These are phyloP conservation scores for Columbina picui DNA, from an alignment of 2,113 vertebrate species.

Conservation along the genomic window DNA sequence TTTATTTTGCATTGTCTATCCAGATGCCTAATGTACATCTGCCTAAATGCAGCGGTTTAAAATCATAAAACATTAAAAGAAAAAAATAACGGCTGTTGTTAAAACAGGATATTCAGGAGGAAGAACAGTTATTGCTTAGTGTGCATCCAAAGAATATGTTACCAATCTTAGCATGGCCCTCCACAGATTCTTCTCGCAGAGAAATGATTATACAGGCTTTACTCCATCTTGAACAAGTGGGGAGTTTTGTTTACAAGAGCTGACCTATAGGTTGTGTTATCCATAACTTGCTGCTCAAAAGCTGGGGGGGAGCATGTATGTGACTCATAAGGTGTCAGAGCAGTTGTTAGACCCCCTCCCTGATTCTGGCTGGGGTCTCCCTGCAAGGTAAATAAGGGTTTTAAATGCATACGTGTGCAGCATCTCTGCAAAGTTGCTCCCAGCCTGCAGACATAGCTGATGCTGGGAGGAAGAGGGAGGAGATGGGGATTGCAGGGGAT, in stretches of 20 bases:
- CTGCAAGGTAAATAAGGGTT: not conserved
- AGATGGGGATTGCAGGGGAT: not conserved
- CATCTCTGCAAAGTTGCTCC: not conserved
- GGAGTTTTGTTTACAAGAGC: not conserved
- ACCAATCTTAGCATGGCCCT: not conserved
- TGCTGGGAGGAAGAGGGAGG: not conserved
- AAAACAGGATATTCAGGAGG: not conserved
- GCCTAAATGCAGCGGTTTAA: not conserved
- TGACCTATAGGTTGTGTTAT: not conserved
- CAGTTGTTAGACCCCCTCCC: not conserved
- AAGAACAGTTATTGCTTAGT: not conserved
- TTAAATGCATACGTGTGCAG: rapidly evolving
- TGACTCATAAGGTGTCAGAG: not conserved
- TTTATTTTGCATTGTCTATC: not conserved
- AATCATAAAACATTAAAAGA: not conserved
- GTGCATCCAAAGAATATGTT: not conserved
- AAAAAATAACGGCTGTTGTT: not conserved
- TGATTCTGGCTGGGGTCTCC: not conserved
- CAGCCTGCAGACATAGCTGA: not conserved
- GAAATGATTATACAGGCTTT: not conserved
- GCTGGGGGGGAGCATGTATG: not conserved
- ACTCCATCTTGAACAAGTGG: not conserved
- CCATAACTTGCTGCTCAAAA: not conserved
- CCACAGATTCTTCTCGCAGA: not conserved
- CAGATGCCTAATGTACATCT: not conserved